A percentile compares a stretch with the other conserved stretches of the same genome.
phyloP scores from a whole-genome alignment of 2,113 vertebrate genomes.

The Lampris incognitus region DNA sequence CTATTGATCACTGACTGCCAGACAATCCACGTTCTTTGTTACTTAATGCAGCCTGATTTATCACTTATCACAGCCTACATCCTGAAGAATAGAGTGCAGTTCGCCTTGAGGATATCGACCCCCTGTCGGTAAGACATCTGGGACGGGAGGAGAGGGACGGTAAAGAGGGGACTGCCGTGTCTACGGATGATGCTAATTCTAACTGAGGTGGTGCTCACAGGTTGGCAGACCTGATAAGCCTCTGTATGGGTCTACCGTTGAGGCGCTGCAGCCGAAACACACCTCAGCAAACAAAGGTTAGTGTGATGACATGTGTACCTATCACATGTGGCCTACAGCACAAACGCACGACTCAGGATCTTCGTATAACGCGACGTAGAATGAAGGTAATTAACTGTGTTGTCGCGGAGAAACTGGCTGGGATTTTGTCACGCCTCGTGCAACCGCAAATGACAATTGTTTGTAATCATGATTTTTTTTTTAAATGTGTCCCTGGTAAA shows the following conservation, averaged over 20 bases:
- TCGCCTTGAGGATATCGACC: slow-evolving; percentile 62
- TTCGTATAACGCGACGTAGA: neutral
- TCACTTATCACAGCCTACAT: slow-evolving; percentile 59
- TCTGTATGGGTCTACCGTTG: neutral
- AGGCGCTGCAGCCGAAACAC: neutral
- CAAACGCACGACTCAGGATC: neutral
- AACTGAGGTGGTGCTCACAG: neutral
- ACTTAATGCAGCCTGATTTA: slow-evolving; percentile 69
- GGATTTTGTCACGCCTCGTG: no score
- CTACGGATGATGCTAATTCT: neutral
- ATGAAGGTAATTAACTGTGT: neutral
- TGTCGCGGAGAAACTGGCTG: no score
- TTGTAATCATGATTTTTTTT: no score
- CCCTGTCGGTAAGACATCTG: slow-evolving; percentile 61
- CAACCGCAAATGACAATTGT: no score
- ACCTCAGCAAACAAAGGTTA: no score
- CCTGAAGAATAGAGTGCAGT: slow-evolving; percentile 52
- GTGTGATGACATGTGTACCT: no score
- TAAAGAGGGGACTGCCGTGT: slow-evolving; percentile 28
- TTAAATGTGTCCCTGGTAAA: no score
- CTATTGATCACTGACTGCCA: slow-evolving; percentile 70
- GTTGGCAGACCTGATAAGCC: neutral
- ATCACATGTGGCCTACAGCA: no score
- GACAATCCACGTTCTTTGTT: slow-evolving; percentile 73
- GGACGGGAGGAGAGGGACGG: slow-evolving; percentile 52